Evolutionary conservation across 2,113 vertebrate species (phyloP).

Genomic region (Percopsis transmontana): DNA sequence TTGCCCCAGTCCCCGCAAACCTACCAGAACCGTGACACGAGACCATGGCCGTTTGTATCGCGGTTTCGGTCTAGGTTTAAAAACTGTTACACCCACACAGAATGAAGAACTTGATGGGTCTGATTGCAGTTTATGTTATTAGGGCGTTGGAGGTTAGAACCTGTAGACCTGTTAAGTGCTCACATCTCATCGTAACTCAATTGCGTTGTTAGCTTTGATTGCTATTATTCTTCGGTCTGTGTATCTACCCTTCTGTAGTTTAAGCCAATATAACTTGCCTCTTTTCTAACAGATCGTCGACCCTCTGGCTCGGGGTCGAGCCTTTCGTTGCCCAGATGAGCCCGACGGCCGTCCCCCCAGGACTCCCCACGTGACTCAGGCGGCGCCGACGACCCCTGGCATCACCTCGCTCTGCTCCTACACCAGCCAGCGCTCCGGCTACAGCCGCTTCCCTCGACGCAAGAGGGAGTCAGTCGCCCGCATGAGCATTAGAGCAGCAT

Average conservation of each 20-base stretch:
- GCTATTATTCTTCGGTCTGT: neutral
- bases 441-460: slow-evolving; percentile 79
- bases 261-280: neutral
- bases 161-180: neutral
- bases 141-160: too few relatives aligned
- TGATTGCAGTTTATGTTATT: too few relatives aligned
- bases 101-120: neutral
- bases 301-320: slow-evolving; percentile 88
- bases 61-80: too few relatives aligned
- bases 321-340: slow-evolving; percentile 88
- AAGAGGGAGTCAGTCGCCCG: slow-evolving; percentile 92
- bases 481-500: slow-evolving; percentile 92
- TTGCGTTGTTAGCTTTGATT: neutral
- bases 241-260: neutral
- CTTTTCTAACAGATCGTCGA: slow-evolving; percentile 85
- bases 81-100: too few relatives aligned
- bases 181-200: neutral
- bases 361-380: slow-evolving; percentile 74
- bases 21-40: too few relatives aligned
- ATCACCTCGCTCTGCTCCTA: slow-evolving; percentile 87
- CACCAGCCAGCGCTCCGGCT: slow-evolving; percentile 85
- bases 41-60: too few relatives aligned
- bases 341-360: slow-evolving; percentile 82
- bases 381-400: slow-evolving; percentile 82
- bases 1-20: too few relatives aligned